Evolutionary conservation across 2,888 invertebrate species (phyloP), one percentile per base, ranked within the genome.

Genomic region (Melangyna quadrimaculata): DNA sequence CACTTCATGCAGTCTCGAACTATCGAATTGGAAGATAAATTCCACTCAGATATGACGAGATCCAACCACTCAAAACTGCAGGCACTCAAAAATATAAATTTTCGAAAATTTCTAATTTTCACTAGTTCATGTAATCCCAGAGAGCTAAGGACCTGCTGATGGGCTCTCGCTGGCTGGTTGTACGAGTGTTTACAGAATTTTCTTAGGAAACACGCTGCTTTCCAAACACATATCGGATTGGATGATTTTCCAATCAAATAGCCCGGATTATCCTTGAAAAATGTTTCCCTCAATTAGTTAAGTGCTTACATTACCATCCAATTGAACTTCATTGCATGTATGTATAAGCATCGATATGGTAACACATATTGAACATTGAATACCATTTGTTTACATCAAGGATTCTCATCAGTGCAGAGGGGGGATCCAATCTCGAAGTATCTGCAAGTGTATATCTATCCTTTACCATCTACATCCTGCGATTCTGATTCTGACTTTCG

Each of bases 231-330:
- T 27, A 32, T 43, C 7, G 45, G 35, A 51, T 55, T 51, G 32
- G 40, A 78, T 45, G 72, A 73, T 78, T 82, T 78, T 82, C 82
- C 82, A 82, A 82, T 82, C 72, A 82, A 78, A 73, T 61, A 80
- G 80, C 75, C 86, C 35, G 17, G 72, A 78, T 81, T 78, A 86
- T 86, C 86, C 61, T 86, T 55, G 81, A 45, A 17, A 45, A 73
- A 51, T 55, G 73, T 69, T 78, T 59, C 78, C 73, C 72, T 84
- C 79, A 80, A 84, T 84, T 78, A 83, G 83, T 78, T 78, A 74
- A 83, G 83, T 83, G 78, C 78, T 78, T 57, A 55, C 63, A 75
- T 75, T 61, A 53, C 75, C 65, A 72, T 77, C 53, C 67, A 61
- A 80, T 65, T 79, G 71, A 70, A 78, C 59, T 59, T 59, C 61